Base-by-base conservation (phyloP, 2,797 vertebrate genomes). In the Aplochiton taeniatus region DNA sequence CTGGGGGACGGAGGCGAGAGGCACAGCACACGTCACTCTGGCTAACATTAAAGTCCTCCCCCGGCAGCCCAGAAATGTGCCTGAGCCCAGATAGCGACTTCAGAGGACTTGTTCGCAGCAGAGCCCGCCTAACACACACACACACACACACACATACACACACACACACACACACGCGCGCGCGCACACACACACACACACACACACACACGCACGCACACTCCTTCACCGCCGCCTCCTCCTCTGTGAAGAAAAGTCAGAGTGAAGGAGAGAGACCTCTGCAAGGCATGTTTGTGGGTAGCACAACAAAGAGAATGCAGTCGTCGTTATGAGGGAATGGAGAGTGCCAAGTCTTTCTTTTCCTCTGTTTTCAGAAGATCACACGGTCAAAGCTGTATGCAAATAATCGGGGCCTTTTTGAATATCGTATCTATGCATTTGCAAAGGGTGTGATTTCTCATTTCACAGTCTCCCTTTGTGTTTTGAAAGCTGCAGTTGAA, bases 31-130 rank as follows among this genome's bases (percentile, higher is more conserved):
- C 79, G 76, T 83, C 85, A 81, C 85, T 83, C 90, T 86, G 79
- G 83, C 85, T 78, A 88, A 93, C 91, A 92, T 94, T 85, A 94
- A 95, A 95, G 94, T 92, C 80, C 89, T 89, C 81, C 88, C 88
- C 91, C 91, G 88, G 81, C 79, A 61, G 80, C 72, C 71, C 83
- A 74, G 92, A 95, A 94, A 95, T 94, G 91, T 96, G 94, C 88
- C 89, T 73, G 84, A 78, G 77, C 88, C 83, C 87, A 95, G 93
- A 96, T 95, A 96, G 85, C 79, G 81, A 76, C 85, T 85, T 90
- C 88, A 90, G 90, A 93, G 90, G 82, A 85, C 81, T 82, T 81
- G 31, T 68, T 75, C 49, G 55, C 80, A 48, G 72, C 81, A 74
- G 49, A 66, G 69, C 44, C 66, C 51, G 4, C 51, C 16, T 8